Evolutionary conservation across 2,888 invertebrate genomes (phyloP).

Genomic region (Druceiella hillmani): DNA sequence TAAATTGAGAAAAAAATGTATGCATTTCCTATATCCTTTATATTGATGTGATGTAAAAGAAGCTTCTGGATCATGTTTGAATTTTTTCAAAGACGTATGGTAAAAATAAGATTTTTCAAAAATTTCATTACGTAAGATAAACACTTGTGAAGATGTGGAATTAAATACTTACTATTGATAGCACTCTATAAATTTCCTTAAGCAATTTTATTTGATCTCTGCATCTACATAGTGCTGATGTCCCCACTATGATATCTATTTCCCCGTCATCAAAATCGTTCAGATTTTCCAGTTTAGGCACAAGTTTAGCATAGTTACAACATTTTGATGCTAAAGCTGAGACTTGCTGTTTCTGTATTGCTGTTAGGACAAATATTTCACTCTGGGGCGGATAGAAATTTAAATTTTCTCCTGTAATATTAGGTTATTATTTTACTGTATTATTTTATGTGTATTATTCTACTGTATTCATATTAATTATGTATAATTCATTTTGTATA

Average conservation of each 20-base stretch:
- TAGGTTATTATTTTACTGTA: background rate
- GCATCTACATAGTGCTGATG: background rate
- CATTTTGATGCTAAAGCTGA: background rate
- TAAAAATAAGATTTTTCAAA: too few species aligned
- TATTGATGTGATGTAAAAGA: too few species aligned
- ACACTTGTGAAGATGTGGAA: too few species aligned
- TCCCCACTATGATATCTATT: background rate
- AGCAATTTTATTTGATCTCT: background rate
- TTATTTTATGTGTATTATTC: too few species aligned
- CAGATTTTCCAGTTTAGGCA: background rate
- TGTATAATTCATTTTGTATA: too few species aligned
- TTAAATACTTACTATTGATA: background rate
- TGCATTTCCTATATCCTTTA: too few species aligned
- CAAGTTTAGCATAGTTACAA: background rate
- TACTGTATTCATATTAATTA: too few species aligned
- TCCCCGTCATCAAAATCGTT: conserved; percentile 1
- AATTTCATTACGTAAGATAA: too few species aligned
- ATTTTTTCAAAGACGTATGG: too few species aligned
- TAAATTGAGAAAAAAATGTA: too few species aligned
- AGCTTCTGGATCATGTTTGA: too few species aligned
- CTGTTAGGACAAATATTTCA: background rate
- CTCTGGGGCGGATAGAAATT: background rate
- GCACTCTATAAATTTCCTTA: background rate
- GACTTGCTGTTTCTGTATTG: background rate
- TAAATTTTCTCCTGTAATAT: background rate